These are phyloP conservation scores for Tadarida brasiliensis DNA, from an alignment of 2,797 vertebrate species.

Conservation along the genomic window DNA sequence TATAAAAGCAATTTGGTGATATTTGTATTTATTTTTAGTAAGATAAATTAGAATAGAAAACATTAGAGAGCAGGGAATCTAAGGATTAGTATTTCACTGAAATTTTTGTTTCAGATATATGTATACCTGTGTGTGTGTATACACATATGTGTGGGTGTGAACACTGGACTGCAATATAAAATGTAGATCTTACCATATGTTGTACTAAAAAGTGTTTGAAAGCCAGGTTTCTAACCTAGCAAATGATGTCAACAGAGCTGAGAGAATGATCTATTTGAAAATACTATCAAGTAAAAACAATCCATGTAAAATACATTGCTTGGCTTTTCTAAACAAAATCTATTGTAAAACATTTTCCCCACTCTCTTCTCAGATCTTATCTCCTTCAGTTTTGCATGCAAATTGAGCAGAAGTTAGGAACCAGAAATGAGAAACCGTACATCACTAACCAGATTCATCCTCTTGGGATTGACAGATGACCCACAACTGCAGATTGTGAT, in stretches of 20 bases:
- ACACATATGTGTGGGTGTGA: neutral
- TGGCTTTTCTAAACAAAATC: neutral
- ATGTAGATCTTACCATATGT: neutral
- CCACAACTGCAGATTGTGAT: neutral
- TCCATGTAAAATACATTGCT: neutral
- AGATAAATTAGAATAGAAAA: neutral
- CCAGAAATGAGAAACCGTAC: neutral
- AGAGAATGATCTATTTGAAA: neutral
- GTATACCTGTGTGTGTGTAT: neutral
- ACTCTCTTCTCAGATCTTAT: neutral
- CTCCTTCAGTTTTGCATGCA: neutral
- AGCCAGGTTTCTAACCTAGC: neutral
- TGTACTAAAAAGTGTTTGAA: neutral
- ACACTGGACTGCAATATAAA: neutral
- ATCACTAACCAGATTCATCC: slow-evolving; percentile 15
- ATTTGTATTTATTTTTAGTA: neutral
- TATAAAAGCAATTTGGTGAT: neutral
- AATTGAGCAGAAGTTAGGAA: neutral
- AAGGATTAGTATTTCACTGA: neutral
- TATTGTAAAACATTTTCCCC: neutral
- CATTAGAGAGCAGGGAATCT: neutral
- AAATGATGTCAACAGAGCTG: neutral
- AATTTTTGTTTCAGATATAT: neutral
- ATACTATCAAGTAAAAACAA: neutral
- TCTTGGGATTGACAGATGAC: slow-evolving; percentile 55